Conservation (phyloP, 2,888 invertebrate genomes). For the Plagodis pulveraria region DNA sequence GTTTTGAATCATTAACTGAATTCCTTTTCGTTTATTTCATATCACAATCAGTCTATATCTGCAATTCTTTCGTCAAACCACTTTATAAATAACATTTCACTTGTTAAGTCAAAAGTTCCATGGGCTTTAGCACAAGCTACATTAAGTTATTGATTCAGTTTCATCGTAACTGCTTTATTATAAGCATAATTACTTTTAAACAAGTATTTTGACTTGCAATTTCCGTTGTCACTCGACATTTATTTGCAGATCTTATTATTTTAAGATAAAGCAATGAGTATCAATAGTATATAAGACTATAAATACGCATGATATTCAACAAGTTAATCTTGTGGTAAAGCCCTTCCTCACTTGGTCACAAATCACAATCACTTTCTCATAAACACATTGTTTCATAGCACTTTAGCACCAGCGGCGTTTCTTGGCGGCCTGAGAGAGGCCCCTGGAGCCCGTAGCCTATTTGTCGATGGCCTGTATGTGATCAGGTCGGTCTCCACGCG, state of each 20-base stretch:
- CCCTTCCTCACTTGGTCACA: not conserved
- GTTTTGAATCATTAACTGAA: constrained; percentile 8
- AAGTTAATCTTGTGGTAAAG: too few species aligned
- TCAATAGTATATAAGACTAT: too few species aligned
- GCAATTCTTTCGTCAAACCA: constrained; percentile 9
- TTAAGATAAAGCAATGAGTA: too few species aligned
- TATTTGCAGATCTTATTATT: too few species aligned
- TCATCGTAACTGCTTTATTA: too few species aligned
- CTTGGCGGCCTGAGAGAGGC: constrained; percentile 33
- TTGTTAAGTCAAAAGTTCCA: too few species aligned
- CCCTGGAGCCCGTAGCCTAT: constrained; percentile 44
- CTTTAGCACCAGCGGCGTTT: constrained; percentile 41
- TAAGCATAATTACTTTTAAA: too few species aligned
- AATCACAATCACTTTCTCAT: not conserved
- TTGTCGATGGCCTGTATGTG: constrained; percentile 87
- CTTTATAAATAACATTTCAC: not conserved
- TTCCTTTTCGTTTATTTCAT: constrained; percentile 12
- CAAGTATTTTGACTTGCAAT: too few species aligned
- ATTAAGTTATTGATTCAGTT: not conserved
- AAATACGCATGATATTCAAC: too few species aligned
- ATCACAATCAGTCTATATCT: constrained; percentile 24
- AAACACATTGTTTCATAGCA: not conserved
- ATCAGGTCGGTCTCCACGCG: constrained; percentile 92
- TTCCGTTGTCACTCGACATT: too few species aligned
- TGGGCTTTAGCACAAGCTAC: not conserved